Percentiles rank a stretch among this genome's conserved stretches.
phyloP scores from a whole-genome alignment of 35 echinoderm and acorn worm genomes.

The Strongylocentrotus purpuratus region DNA sequence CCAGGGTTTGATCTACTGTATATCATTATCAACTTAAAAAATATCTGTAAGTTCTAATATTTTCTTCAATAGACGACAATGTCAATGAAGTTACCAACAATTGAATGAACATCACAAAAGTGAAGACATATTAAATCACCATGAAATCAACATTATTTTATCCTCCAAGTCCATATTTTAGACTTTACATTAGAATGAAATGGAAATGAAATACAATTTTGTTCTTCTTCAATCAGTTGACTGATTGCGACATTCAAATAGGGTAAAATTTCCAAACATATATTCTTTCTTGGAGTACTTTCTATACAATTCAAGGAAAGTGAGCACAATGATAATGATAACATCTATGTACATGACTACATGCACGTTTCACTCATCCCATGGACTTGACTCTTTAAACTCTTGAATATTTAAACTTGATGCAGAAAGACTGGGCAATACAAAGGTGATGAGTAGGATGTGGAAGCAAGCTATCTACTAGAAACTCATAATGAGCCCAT shows the following conservation, averaged over 20 bases:
- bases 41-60: no score
- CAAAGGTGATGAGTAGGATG: not conserved
- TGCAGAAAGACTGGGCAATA: not conserved
- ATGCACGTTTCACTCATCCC: not conserved
- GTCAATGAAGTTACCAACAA: no score
- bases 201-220: no score
- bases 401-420: not conserved
- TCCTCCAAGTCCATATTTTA: not conserved
- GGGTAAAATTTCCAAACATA: no score
- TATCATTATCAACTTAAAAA: no score
- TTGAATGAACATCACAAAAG: not conserved
- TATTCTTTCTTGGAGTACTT: no score
- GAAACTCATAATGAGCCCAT: not conserved
- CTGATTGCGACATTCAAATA: no score
- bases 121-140: not conserved
- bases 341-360: not conserved
- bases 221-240: no score
- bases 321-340: not conserved
- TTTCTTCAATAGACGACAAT: no score
- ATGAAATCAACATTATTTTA: no score
- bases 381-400: not conserved
- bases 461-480: not conserved
- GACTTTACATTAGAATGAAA: not conserved
- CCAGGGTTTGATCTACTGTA: no score
- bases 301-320: not conserved